Evolutionary conservation across 2,113 vertebrate genomes (phyloP).

Genomic region (Rhegmatorhina hoffmannsi): DNA sequence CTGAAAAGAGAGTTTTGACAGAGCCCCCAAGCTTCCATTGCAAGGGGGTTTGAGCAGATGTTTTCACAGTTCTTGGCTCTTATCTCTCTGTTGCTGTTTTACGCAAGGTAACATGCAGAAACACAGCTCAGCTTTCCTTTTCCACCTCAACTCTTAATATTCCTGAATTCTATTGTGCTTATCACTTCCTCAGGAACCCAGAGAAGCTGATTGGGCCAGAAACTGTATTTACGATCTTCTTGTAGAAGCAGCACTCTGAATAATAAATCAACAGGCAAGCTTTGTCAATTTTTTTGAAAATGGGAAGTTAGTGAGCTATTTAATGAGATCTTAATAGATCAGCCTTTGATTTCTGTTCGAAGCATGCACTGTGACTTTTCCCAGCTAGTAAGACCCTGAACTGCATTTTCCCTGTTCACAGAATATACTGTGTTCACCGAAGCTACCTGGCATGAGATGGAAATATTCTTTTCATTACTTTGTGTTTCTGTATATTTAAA

Average conservation of each 20-base stretch:
- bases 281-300: slow-evolving; percentile 54
- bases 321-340: slow-evolving; percentile 63
- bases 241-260: slow-evolving; percentile 45
- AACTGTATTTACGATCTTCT: slow-evolving; percentile 59
- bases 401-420: slow-evolving; percentile 19
- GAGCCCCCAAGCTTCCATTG: background rate
- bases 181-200: slow-evolving; percentile 44
- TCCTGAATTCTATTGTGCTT: slow-evolving; percentile 42
- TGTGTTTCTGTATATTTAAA: background rate
- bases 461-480: background rate
- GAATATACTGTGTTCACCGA: background rate
- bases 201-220: slow-evolving; percentile 21
- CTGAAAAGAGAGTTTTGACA: background rate
- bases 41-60: background rate
- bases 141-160: slow-evolving; percentile 51
- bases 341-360: background rate
- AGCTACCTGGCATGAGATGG: background rate
- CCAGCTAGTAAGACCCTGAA: background rate
- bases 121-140: slow-evolving; percentile 52
- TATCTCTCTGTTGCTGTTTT: slow-evolving; percentile 30
- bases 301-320: slow-evolving; percentile 62
- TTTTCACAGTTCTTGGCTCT: background rate
- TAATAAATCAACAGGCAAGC: slow-evolving; percentile 61
- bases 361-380: background rate
- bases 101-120: slow-evolving; percentile 15